Percentiles rank a stretch among this genome's conserved stretches.
These are phyloP conservation scores for Sebastes matsubarae DNA, from an alignment of 2,797 vertebrate genomes.

Conservation along the genomic window DNA sequence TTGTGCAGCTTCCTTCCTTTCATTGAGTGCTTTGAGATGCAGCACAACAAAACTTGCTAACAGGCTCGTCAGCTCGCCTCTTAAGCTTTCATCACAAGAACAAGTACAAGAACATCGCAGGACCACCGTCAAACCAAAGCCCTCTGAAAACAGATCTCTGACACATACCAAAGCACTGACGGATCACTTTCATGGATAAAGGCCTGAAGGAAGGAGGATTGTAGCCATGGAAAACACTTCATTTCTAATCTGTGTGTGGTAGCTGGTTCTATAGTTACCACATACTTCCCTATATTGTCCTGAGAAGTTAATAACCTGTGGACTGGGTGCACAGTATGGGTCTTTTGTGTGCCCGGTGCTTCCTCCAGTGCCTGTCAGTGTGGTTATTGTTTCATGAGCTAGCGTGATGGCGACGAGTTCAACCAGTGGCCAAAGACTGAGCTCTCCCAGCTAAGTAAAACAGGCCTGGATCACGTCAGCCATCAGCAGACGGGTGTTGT, in stretches of 20 bases:
- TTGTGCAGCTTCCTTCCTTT: conserved; percentile 64
- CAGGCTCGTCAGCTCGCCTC: conserved; percentile 15
- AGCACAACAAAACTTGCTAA: conserved; percentile 37
- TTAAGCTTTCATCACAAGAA: conserved; percentile 61
- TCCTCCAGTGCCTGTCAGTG: conserved; percentile 29
- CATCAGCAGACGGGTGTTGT: conserved; percentile 46
- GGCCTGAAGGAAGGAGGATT: conserved; percentile 14
- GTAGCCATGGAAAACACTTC: conserved; percentile 18
- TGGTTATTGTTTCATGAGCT: conserved; percentile 34
- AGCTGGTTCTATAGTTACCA: conserved; percentile 23
- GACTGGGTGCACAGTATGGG: not conserved
- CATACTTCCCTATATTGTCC: conserved; percentile 69
- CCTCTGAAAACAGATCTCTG: conserved; percentile 23
- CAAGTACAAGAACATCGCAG: conserved; percentile 19
- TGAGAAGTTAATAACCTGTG: not conserved
- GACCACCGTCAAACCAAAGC: not conserved
- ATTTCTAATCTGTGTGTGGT: conserved; percentile 44
- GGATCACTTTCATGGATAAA: conserved; percentile 56
- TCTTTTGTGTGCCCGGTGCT: conserved; percentile 2
- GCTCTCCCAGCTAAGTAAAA: conserved; percentile 27
- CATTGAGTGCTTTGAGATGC: conserved; percentile 39
- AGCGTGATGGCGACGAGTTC: conserved; percentile 29
- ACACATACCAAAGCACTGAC: conserved; percentile 20
- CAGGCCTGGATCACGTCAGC: conserved; percentile 54
- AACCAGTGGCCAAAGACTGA: conserved; percentile 30